Percentiles rank a stretch among this genome's conserved stretches.
These are phyloP conservation scores for Calonectris borealis DNA, from an alignment of 2,113 vertebrate genomes.

Conservation along the genomic window DNA sequence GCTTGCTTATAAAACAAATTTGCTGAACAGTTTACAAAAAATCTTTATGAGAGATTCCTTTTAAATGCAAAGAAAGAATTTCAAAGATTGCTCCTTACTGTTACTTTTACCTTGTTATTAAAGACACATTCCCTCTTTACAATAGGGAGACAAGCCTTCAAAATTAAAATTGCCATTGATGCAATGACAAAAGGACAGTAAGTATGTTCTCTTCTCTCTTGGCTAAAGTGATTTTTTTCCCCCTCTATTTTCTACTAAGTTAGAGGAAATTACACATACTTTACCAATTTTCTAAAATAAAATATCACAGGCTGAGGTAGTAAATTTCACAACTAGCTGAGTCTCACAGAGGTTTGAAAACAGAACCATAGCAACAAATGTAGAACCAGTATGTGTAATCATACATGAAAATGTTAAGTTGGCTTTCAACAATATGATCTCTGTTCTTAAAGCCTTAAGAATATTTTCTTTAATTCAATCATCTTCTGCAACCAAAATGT, in stretches of 20 bases:
- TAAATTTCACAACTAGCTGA: background rate
- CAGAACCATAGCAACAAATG: background rate
- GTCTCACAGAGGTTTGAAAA: background rate
- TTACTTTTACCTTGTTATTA: background rate
- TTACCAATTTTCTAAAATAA: background rate
- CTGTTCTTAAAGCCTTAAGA: background rate
- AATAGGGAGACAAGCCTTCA: background rate
- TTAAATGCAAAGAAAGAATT: background rate
- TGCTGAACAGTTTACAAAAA: background rate
- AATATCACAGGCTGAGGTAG: background rate
- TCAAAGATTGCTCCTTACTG: background rate
- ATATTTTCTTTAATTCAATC: background rate
- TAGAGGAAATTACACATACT: background rate
- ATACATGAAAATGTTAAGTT: background rate
- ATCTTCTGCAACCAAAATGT: background rate
- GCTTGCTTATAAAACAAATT: background rate
- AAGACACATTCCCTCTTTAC: background rate
- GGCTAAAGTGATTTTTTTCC: background rate
- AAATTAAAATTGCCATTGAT: background rate
- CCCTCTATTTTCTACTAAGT: background rate
- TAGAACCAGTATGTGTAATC: background rate
- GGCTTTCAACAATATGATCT: background rate
- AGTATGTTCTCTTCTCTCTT: background rate
- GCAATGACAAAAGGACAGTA: background rate
- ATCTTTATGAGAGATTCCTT: background rate